phyloP scores from a whole-genome alignment of 1,140 invertebrate genomes.

The Yoshiicerus persimilis region DNA sequence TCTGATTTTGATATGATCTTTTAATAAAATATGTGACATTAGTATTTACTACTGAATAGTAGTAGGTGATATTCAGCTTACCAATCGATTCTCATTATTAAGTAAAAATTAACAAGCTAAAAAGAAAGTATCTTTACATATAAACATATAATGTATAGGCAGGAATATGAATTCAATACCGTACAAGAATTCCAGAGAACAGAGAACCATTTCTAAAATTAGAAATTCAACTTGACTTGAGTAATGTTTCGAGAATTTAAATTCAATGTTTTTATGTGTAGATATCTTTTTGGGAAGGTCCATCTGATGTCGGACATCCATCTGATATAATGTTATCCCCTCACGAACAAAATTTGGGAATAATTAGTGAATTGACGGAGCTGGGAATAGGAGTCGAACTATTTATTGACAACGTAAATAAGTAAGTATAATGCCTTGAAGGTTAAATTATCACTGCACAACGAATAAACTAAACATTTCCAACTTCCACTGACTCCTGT shows the following conservation, averaged over 20 bases:
- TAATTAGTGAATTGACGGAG: not conserved
- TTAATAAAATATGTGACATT: not conserved
- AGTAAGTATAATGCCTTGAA: not conserved
- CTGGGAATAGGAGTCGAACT: conserved; percentile 23
- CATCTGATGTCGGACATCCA: not conserved
- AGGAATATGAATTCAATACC: no score
- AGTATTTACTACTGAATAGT: no score
- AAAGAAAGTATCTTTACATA: no score
- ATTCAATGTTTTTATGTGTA: not conserved
- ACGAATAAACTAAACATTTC: not conserved
- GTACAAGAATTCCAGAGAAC: not conserved
- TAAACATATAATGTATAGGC: no score
- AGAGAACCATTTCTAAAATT: not conserved
- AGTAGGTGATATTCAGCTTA: no score
- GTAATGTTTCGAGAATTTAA: not conserved
- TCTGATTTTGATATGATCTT: not conserved
- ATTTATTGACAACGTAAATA: conserved; percentile 33
- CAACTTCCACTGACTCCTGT: not conserved
- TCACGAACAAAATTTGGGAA: not conserved
- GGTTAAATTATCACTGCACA: not conserved
- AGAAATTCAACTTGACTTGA: no score
- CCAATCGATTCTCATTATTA: no score
- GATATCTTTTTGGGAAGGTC: conserved; percentile 34
- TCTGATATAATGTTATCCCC: conserved; percentile 33
- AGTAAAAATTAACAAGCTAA: no score